These are phyloP conservation scores for Diplodus sargus DNA, from an alignment of 2,797 vertebrate genomes.

Conservation along the genomic window DNA sequence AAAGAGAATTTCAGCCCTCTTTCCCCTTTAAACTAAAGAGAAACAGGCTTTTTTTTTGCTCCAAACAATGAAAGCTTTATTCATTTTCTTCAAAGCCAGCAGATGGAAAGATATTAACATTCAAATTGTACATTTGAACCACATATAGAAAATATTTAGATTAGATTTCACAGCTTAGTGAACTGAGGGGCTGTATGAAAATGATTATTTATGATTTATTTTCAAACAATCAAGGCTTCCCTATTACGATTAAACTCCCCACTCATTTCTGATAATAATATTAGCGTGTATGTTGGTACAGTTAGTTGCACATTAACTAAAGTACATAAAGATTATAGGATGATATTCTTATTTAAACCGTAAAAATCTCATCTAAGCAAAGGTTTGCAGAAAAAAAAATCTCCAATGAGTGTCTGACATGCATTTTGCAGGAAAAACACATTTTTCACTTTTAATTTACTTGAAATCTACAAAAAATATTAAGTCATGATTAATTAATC, in stretches of 20 bases:
- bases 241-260: not conserved
- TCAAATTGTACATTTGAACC: constrained; percentile 13
- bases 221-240: not conserved
- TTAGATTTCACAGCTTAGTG: constrained; percentile 14
- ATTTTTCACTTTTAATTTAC: too few relatives aligned
- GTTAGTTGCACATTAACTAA: not conserved
- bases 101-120: constrained; percentile 45
- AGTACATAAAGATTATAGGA: not conserved
- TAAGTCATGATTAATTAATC: too few relatives aligned
- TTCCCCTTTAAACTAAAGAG: constrained; percentile 64
- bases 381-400: too few relatives aligned
- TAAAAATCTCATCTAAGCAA: not conserved
- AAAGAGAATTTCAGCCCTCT: constrained; percentile 69
- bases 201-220: not conserved
- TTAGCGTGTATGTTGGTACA: not conserved
- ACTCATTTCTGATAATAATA: not conserved
- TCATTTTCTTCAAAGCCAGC: constrained; percentile 29
- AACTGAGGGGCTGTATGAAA: constrained; percentile 7
- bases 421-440: too few relatives aligned
- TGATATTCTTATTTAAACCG: not conserved
- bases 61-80: constrained; percentile 66
- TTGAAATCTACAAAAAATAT: too few relatives aligned
- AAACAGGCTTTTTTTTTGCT: constrained; percentile 55
- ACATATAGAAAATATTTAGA: constrained; percentile 9
- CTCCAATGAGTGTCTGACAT: too few relatives aligned